Evolutionary conservation across 2,888 invertebrate genomes (phyloP).

Genomic region (Synanthedon vespiformis): DNA sequence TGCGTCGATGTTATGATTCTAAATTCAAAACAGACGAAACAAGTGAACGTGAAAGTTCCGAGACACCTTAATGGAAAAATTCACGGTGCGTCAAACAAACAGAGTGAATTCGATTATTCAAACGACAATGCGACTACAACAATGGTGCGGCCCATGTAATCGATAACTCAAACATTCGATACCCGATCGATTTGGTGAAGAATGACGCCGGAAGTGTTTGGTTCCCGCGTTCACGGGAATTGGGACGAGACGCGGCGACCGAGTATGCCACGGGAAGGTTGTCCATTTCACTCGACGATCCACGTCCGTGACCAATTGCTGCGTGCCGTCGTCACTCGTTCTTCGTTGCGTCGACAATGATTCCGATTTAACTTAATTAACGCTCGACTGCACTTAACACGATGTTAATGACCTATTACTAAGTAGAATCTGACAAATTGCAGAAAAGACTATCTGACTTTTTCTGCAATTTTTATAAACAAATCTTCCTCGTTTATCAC

Average conservation of each 20-base stretch:
- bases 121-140: neutral
- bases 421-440: conserved; percentile 6
- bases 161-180: conserved; percentile 55
- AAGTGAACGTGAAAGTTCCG: conserved; percentile 2
- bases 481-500: too few relatives aligned
- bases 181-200: conserved; percentile 57
- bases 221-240: conserved; percentile 18
- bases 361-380: conserved; percentile 59
- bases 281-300: conserved; percentile 13
- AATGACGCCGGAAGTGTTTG: conserved; percentile 44
- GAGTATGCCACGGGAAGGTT: conserved; percentile 20
- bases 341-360: conserved; percentile 40
- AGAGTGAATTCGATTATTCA: conserved; percentile 1
- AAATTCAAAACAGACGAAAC: conserved; percentile 14
- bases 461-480: neutral
- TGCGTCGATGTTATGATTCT: conserved; percentile 28
- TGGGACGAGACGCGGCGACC: conserved; percentile 8
- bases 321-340: conserved; percentile 49
- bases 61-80: neutral
- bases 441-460: conserved; percentile 2
- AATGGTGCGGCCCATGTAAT: conserved; percentile 33
- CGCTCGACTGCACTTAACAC: conserved; percentile 37
- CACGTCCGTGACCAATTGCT: conserved; percentile 57
- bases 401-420: conserved; percentile 25
- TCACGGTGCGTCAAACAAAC: conserved; percentile 3